Base-by-base conservation (phyloP, 2,797 vertebrate genomes). In the Acanthiza pusilla region DNA sequence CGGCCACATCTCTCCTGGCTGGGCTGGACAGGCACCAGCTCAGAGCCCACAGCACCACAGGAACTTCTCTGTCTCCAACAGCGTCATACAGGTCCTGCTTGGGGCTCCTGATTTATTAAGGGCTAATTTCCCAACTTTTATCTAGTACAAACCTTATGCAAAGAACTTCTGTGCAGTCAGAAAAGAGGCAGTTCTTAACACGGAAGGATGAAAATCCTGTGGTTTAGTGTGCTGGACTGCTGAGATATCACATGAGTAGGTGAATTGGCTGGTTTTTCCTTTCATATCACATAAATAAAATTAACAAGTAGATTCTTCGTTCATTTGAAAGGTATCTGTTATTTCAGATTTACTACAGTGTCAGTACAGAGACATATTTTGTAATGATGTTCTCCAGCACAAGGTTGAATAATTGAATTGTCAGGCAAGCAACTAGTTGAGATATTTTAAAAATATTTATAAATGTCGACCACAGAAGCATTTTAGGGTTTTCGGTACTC, bases 351-450 rank as follows among this genome's bases (percentile, higher is more conserved):
- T 96, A 96, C 62, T 89, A 47, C 22, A 34, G 11, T 54, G 62
- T 72, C 89, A 75, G 55, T 85, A 75, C 30, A 48, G 75, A 86
- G 78, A 92, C 62, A 91, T 91, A 92, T 88, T 92, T 84, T 81
- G 57, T 86, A 88, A 76, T 60, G 48, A 92, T 86, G 25, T 91
- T 95, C 82, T 88, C 45, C 60, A 91, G 85, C 66, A 89, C 55
- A 68, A 90, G 51, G 62, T 17, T 92, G 85, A 97, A 78, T 91
- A 94, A 93, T 78, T 91, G 89, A 89, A 89, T 93, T 96, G 92
- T 93, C 94, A 95, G 29, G 36, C 55, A 85, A 48, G 60, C 3
- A 92, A 72, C 79, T 48, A 75, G 87, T 58, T 54, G 89, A 93
- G 80, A 82, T 88, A 67, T 86, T 88, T 9, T 53, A 88, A 88